Evolutionary conservation across 2,797 vertebrate species (phyloP), one percentile per base, ranked within the genome.

Genomic region (Kryptopterus vitreolus): DNA sequence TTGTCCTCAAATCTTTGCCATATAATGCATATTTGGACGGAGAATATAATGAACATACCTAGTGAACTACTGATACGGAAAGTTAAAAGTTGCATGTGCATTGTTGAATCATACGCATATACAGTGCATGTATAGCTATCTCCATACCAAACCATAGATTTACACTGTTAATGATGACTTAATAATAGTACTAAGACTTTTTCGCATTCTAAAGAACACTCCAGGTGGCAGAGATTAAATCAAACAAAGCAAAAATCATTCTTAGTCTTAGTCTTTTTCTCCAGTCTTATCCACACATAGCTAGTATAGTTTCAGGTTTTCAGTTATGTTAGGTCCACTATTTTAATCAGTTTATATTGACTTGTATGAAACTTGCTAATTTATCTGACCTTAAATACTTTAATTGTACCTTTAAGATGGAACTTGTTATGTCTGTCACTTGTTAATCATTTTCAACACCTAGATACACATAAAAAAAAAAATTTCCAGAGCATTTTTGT

Each of bases 401-500:
- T n/a, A 16, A 63, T 63, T 63, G 18, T 63, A 9, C 9, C 65
- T 68, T 68, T 66, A 65, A 65, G 10, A 1, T 61, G 10, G 3
- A 65, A n/a, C 20, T 12, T 35, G 35, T 43, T 22, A 66, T 13
- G 46, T 46, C 11, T 46, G 65, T 38, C 20, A 38, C 22, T 66
- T 62, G 29, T 16, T 16, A 18, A 20, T 33, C 29, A 38, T n/a
- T 46, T n/a, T 77, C 72, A 48, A 33, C 20, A 70, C 73, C n/a
- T n/a, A 26, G 50, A 70, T 63, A 10, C 20, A 70, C 73, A n/a
- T n/a, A 26, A 43, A 70, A 57, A 10, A 62, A 13, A n/a, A 48
- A 1, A 74, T 18, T 46, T n/a, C n/a, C n/a, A n/a, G n/a, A 81
- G 38, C 16, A 24, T 70, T 38, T 85, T 69, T 55, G 13, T 35